Base-by-base conservation (phyloP, 2,888 invertebrate species). In the Chloroclysta siterata region DNA sequence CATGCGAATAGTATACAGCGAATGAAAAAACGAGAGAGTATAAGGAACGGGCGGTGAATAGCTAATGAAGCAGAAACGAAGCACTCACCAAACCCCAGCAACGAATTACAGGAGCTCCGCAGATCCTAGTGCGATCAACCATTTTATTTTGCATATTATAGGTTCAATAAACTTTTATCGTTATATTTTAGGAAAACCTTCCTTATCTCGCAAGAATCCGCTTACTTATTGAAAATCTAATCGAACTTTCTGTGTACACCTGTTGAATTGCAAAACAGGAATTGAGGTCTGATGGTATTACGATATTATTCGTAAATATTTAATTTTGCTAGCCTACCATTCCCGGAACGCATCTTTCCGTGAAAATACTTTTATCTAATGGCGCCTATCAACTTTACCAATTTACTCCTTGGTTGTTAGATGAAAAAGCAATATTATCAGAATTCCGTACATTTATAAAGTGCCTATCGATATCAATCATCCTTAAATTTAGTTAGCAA, bases 51-150 rank as follows among this genome's bases (percentile, higher is more conserved):
- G 60, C 68, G 59, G 66, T 78, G 75, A 79, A 80, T 80, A 78
- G 78, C 76, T 82, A 82, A 84, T 76, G 79, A 82, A 75, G 73
- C 72, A 78, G 79, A 81, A 82, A 82, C 79, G 74, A 80, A 80
- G 73, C 75, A 70, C 78, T 80, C 74, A 75, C 68, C 64, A 63
- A 68, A 69, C 68, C 70, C 69, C 68, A 56, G 53, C 63, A 72
- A 64, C 69, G 66, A 76, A 77, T 73, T 73, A 73, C 74, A 68
- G 69, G 72, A 75, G 68, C 69, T 74, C 71, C 75, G 73, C 71
- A 72, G 74, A 71, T 73, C 67, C 73, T 72, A 60, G 72, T 63
- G 71, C 74, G 76, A 82, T 82, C 76, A 78, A 81, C 75, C 78
- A 73, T 82, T 82, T 80, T 80, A 79, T 80, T 80, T 80, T 74